Base-by-base conservation (phyloP, 2,888 invertebrate species). In the Drosophila longiperda region DNA sequence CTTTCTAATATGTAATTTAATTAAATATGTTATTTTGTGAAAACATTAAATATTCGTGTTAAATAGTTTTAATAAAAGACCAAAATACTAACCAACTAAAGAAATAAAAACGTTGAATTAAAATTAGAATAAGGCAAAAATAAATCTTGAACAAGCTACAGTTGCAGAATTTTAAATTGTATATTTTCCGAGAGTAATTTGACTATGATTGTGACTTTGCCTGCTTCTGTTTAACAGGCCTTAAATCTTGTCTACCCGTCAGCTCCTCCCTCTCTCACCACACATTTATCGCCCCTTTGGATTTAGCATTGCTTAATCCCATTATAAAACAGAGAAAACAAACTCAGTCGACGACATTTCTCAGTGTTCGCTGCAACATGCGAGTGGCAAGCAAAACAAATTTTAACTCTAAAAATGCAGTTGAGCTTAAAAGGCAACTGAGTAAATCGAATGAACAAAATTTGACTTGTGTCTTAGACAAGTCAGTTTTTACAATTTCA, bases 241-340 rank as follows among this genome's bases (percentile, higher is more conserved):
- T 71, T 55, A 71, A 71, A 71, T 70, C 52, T 59, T 67, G 48
- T 62, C 61, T 50, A n/a, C 23, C 53, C 52, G 62, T 62, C 70
- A 57, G 42, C 42, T 36, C 32, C 12, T 34, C 34, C 29, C 53
- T 12, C n/a, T 3, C 2, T 8, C 9, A 26, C 36, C 15, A 1
- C 53, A 33, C 17, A 32, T 33, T n/a, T 26, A 12, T 26, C 36
- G 5, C 20, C 12, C 50, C 12, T 12, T 36, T 12, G n/a, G 26
- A 38, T 55, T 52, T 23, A 33, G 26, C 38, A 36, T 57, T 52
- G 53, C 75, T 49, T 53, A 75, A 36, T 34, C 40, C 66, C 62
- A 62, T 57, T 58, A 66, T 63, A 15, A 45, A 23, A 15, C 45
- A 15, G 20, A 20, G 42, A 50, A 50, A 40, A 45, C 66, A 52